A percentile compares a stretch with the other conserved stretches of the same genome.
Evolutionary conservation across 2,888 invertebrate genomes (phyloP).

Genomic region (Epirrita christyi): DNA sequence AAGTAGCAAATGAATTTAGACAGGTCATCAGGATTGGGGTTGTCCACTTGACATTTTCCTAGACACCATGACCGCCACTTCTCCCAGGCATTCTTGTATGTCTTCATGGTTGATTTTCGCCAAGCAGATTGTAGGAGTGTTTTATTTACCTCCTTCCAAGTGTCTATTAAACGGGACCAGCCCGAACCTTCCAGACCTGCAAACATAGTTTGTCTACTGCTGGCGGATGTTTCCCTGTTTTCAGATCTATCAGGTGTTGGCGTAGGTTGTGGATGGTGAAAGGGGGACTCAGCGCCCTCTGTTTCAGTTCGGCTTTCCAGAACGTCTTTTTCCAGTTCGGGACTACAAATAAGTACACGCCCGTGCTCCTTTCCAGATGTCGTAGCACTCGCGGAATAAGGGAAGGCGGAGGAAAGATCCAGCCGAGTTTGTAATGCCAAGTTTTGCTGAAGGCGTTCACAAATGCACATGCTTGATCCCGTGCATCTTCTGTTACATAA

Average conservation of each 20-base stretch:
- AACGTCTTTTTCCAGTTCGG: constrained; percentile 1
- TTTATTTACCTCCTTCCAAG: neutral
- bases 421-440: no score
- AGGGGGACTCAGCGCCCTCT: neutral
- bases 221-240: neutral
- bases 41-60: neutral
- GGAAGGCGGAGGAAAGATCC: constrained; percentile 2
- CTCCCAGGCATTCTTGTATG: neutral
- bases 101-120: neutral
- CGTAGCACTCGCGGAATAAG: neutral
- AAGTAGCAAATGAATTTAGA: neutral
- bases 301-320: neutral
- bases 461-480: neutral
- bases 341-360: neutral
- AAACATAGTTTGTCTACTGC: neutral
- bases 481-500: neutral
- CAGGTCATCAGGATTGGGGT: neutral
- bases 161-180: neutral
- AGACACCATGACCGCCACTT: neutral
- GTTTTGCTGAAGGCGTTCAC: neutral
- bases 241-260: neutral
- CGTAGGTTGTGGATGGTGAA: neutral
- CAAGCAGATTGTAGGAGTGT: neutral
- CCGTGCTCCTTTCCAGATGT: neutral
- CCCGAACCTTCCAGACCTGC: neutral